phyloP scores from a whole-genome alignment of 2,888 invertebrate genomes.

The Eumerus sabulonum region DNA sequence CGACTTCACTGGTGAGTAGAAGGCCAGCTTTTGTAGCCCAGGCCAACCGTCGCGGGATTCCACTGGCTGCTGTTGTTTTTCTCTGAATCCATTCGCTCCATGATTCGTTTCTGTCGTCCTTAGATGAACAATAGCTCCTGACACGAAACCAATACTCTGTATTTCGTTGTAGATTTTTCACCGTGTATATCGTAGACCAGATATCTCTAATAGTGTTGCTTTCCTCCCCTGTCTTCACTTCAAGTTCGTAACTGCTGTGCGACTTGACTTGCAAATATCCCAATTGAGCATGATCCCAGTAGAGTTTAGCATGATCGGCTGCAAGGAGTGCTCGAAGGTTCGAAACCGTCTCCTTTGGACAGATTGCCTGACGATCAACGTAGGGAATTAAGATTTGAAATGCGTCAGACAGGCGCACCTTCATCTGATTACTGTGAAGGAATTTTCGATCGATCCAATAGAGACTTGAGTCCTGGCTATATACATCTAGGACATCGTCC shows the following conservation, averaged over 20 bases:
- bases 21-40: conserved; percentile 89
- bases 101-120: conserved; percentile 86
- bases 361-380: conserved; percentile 80
- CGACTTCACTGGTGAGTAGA: conserved; percentile 89
- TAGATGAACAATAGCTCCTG: conserved; percentile 71
- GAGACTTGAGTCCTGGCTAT: conserved; percentile 4
- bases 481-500: conserved; percentile 28
- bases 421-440: conserved; percentile 41
- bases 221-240: conserved; percentile 76
- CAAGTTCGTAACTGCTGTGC: conserved; percentile 72
- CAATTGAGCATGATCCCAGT: conserved; percentile 82
- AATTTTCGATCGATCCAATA: conserved; percentile 54
- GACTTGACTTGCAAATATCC: too few species aligned
- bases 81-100: conserved; percentile 89
- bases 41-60: conserved; percentile 78
- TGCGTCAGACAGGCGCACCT: conserved; percentile 33
- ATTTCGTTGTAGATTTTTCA: conserved; percentile 86
- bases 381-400: conserved; percentile 33
- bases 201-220: conserved; percentile 78
- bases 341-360: conserved; percentile 88
- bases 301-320: conserved; percentile 86
- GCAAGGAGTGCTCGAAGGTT: conserved; percentile 91
- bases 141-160: conserved; percentile 87
- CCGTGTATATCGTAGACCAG: conserved; percentile 83
- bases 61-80: conserved; percentile 79